Evolutionary conservation across 2,888 invertebrate genomes (phyloP), one percentile per base, ranked within the genome.

Genomic region (Drosophila pseudotalamancana): DNA sequence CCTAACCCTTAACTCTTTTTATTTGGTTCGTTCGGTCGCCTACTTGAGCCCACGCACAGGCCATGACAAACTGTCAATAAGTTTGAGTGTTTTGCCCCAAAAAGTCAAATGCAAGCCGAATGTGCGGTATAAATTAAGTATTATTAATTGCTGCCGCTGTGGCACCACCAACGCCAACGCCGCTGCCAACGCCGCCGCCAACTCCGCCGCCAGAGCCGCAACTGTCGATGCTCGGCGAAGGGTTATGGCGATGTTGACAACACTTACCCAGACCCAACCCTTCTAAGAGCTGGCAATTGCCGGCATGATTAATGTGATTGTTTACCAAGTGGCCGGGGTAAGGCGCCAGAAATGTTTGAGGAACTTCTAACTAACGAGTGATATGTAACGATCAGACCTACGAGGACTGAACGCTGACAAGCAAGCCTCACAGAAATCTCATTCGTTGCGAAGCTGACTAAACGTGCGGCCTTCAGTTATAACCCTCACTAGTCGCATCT

Each of bases 101-200:
- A 66, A 64, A 85, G 85, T 74, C 70, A 77, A 82, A 78, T 67
- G 59, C 32, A 35, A 66, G 63, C 64, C 54, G 72, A 76, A 76
- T 71, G 77, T 72, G 49, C 60, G 70, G 64, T 77, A 86, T 87
- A 87, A 87, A 81, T 83, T 77, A 83, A 68, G 72, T 73, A 77
- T 85, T 86, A 86, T 87, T 86, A 86, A 87, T 87, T 83, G 87
- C 77, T 34, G 61, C 66, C 66, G 71, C 62, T 66, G 39, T 66
- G 59, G 54, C 68, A 56, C n/a, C n/a, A n/a, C n/a, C n/a, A n/a
- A n/a, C 62, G n/a, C 43, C 18, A 29, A 4, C 29, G 43, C 43
- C 18, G 43, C 18, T 69, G 45, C 59, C 62, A 57, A 16, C n/a
- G 49, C n/a, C 48, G 12, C 35, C 35, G 40, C 53, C 67, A 53